Evolutionary conservation across 2,797 vertebrate species (phyloP).

Genomic region (Hydrophis major): DNA sequence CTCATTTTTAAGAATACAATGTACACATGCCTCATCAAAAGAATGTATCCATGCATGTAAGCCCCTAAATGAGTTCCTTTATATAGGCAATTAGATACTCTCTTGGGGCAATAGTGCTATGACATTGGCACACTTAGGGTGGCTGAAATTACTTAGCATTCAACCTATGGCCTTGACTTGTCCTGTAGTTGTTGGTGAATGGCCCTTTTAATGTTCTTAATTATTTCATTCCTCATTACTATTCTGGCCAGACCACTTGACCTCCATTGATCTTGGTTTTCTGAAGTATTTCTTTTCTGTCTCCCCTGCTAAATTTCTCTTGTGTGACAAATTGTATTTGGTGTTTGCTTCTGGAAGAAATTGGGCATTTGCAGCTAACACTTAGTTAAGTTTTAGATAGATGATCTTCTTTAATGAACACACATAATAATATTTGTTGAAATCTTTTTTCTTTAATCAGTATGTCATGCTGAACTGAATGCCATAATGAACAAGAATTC

Average conservation of each 20-base stretch:
- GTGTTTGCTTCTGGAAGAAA: constrained; percentile 57
- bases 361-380: constrained; percentile 42
- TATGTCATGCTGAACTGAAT: constrained; percentile 93
- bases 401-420: constrained; percentile 41
- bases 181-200: constrained; percentile 58
- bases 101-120: constrained; percentile 58
- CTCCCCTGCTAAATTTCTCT: constrained; percentile 25
- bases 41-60: constrained; percentile 50
- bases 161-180: constrained; percentile 60
- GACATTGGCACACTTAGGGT: constrained; percentile 57
- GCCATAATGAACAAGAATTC: constrained; percentile 98
- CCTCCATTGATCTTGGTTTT: constrained; percentile 59
- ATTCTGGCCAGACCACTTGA: constrained; percentile 50
- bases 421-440: constrained; percentile 41
- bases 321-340: constrained; percentile 51
- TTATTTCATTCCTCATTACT: constrained; percentile 50
- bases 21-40: constrained; percentile 5
- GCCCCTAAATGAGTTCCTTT: constrained; percentile 66
- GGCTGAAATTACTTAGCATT: constrained; percentile 58
- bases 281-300: constrained; percentile 50
- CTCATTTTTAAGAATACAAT: constrained; percentile 38
- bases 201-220: constrained; percentile 42
- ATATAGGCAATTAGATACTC: constrained; percentile 55
- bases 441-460: constrained; percentile 66
- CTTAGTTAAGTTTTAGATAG: constrained; percentile 48